A percentile compares a stretch with the other conserved stretches of the same genome.
Conservation (phyloP, 2,888 invertebrate genomes). For the Mactromeris polynyma region DNA sequence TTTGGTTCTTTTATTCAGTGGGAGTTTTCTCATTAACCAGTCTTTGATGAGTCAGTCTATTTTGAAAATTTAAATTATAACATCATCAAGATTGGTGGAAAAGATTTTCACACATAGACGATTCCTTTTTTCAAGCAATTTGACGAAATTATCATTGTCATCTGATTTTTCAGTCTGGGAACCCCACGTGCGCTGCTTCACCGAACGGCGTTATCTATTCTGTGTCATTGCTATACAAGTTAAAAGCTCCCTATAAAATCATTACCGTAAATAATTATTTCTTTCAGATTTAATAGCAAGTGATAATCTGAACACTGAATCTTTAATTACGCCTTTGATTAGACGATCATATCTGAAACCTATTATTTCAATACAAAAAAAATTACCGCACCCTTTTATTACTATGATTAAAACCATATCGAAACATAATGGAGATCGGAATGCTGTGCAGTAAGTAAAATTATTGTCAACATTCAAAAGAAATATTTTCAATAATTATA, state of each 20-base stretch:
- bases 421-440: constrained; percentile 2
- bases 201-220: constrained; percentile 23
- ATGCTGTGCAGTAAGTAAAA: background rate
- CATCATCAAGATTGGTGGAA: constrained; percentile 26
- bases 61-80: constrained; percentile 13
- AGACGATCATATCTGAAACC: constrained; percentile 21
- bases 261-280: constrained; percentile 21
- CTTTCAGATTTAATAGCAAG: constrained; percentile 45
- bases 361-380: constrained; percentile 27
- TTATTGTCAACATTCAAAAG: background rate
- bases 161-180: constrained; percentile 19
- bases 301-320: constrained; percentile 47
- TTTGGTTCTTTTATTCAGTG: constrained; percentile 19
- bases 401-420: background rate
- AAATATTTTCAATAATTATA: constrained; percentile 1
- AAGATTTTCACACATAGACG: constrained; percentile 35
- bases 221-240: background rate
- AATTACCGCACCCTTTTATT: background rate
- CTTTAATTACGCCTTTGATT: constrained; percentile 49
- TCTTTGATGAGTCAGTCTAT: constrained; percentile 29
- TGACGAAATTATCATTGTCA: constrained; percentile 37
- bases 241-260: constrained; percentile 10
- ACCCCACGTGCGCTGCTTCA: constrained; percentile 34
- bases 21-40: constrained; percentile 38
- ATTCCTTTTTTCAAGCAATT: constrained; percentile 30